Percentiles rank a stretch among this genome's conserved stretches.
phyloP scores from a whole-genome alignment of 1,140 invertebrate species.

The Babylonia areolata region DNA sequence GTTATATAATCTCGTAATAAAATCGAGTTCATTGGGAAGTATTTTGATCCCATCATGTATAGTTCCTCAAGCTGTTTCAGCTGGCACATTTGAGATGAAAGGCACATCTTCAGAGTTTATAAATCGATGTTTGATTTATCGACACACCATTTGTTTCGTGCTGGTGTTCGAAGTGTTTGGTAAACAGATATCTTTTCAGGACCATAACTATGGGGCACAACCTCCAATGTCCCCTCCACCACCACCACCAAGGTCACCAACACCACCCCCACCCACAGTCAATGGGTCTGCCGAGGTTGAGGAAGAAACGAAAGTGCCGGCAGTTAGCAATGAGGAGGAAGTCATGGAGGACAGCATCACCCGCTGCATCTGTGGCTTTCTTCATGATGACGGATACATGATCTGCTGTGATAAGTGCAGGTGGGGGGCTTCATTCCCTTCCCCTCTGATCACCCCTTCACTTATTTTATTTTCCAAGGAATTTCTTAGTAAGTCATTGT shows the following conservation, averaged over 20 bases:
- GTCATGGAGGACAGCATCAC: slow-evolving; percentile 85
- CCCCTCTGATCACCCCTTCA: no score
- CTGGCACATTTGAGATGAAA: no score
- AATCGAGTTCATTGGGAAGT: no score
- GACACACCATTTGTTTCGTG: no score
- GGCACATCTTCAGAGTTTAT: no score
- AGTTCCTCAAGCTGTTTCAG: no score
- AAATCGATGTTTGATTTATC: no score
- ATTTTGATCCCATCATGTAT: no score
- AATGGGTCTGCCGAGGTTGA: slow-evolving; percentile 61
- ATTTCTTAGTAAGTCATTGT: no score
- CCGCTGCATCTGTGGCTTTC: slow-evolving; percentile 94
- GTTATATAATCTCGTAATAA: no score
- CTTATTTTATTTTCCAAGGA: no score
- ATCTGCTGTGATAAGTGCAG: slow-evolving; percentile 93
- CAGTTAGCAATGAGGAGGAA: slow-evolving; percentile 61
- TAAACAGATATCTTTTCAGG: slow-evolving; percentile 79
- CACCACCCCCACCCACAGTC: slow-evolving; percentile 48
- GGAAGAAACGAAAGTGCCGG: slow-evolving; percentile 61
- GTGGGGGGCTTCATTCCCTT: slow-evolving; percentile 78
- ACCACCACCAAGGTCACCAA: slow-evolving; percentile 66
- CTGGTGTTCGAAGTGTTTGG: slow-evolving; percentile 1
- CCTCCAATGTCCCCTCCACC: slow-evolving; percentile 75
- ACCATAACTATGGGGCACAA: slow-evolving; percentile 88
- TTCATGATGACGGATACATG: slow-evolving; percentile 98